Percentiles rank a stretch among this genome's conserved stretches.
phyloP scores from a whole-genome alignment of 2,113 vertebrate genomes.

The Oophaga pumilio region DNA sequence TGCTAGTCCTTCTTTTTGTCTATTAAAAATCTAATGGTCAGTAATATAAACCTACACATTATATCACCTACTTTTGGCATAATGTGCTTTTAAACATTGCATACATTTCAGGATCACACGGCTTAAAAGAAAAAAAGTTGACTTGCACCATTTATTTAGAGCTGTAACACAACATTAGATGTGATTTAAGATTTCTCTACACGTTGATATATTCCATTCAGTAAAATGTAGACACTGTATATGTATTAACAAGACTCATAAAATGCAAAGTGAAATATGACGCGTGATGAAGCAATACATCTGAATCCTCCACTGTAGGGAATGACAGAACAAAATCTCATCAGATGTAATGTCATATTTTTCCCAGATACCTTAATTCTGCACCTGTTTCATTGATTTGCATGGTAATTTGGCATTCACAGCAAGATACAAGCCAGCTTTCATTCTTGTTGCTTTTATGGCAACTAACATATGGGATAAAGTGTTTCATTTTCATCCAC shows the following conservation, averaged over 20 bases:
- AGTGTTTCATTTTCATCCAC: conserved; percentile 44
- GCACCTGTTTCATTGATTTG: conserved; percentile 53
- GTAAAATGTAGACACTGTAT: conserved; percentile 16
- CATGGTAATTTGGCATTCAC: conserved; percentile 54
- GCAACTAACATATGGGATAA: conserved; percentile 51
- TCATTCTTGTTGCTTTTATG: conserved; percentile 48
- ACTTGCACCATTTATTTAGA: neutral
- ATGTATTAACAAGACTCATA: conserved; percentile 7
- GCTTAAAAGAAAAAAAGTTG: neutral
- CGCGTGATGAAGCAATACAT: neutral
- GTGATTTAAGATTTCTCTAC: neutral
- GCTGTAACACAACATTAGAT: neutral
- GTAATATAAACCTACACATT: neutral
- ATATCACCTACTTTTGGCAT: neutral
- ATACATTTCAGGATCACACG: neutral
- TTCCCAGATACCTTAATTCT: conserved; percentile 49
- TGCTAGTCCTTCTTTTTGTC: too few species aligned
- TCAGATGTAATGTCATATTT: conserved; percentile 41
- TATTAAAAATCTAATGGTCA: neutral
- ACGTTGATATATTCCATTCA: neutral
- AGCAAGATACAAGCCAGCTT: conserved; percentile 51
- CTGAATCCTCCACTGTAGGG: neutral
- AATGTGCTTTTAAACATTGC: neutral
- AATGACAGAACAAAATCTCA: conserved; percentile 23
- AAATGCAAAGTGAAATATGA: conserved; percentile 22